Base-by-base conservation (phyloP, 2,888 invertebrate species). In the Eilema caniola region DNA sequence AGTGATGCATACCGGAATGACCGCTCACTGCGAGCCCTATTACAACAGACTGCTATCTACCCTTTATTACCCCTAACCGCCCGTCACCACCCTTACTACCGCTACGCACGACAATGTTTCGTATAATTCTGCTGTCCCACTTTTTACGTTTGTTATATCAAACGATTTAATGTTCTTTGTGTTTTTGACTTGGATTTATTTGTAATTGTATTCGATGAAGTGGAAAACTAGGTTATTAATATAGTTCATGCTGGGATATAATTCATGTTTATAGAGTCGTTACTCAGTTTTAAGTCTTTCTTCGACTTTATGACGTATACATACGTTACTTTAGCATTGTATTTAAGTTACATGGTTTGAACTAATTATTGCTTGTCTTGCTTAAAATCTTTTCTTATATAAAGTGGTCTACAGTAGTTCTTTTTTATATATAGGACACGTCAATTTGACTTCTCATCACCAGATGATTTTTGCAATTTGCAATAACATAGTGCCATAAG, bases 81-180 rank as follows among this genome's bases (percentile, higher is more conserved):
- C 65, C 69, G 24, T 65, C 53, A 47, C 69, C 31, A 53, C 70
- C 59, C 64, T 81, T 72, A 82, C 65, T 73, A 69, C 68, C 65
- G 63, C 77, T 65, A 75, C 59, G 64, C 79, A 78, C 73, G 76
- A 74, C 76, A 79, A 74, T 70, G 68, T 70, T 75, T 70, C 75
- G 77, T 75, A 75, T 81, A 75, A 83, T 79, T 67, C 67, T 62
- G 62, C 68, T 75, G 74, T 73, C 75, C 70, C 72, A 74, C 66
- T 74, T 81, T 77, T 77, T 77, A 71, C 73, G 41, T 75, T 66
- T 74, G 67, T 78, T 78, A 67, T 72, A 53, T 56, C 47, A 67
- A 73, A 75, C 75, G 68, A 72, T 79, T 71, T 66, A 71, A 79
- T 73, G 65, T 70, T 63, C 73, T 67, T 70, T 62, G 60, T 70